phyloP scores from a whole-genome alignment of 1,140 invertebrate genomes.

The Drosophila lacertosa region DNA sequence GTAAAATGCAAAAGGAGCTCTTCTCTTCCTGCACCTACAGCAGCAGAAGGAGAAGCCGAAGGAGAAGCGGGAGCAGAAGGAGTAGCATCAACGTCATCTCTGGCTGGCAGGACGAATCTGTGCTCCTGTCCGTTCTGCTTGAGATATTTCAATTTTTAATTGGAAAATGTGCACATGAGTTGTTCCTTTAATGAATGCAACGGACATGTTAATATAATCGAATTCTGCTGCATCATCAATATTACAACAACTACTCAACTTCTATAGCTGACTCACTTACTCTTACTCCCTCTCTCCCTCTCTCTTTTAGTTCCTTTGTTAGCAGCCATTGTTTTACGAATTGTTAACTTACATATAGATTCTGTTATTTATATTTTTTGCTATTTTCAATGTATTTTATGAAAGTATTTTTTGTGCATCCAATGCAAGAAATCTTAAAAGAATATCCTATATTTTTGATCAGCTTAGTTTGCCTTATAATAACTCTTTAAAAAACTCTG shows the following conservation, averaged over 20 bases:
- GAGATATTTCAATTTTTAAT: constrained; percentile 83
- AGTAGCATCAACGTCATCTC: background rate
- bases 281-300: background rate
- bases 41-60: too few relatives aligned
- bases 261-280: background rate
- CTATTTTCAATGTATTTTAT: too few relatives aligned
- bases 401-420: too few relatives aligned
- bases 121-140: constrained; percentile 40
- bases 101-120: constrained; percentile 25
- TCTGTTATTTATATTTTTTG: background rate
- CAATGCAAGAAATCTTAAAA: too few relatives aligned
- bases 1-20: background rate
- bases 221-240: constrained; percentile 52
- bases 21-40: background rate
- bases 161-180: constrained; percentile 82
- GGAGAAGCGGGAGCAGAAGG: too few relatives aligned
- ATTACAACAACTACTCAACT: constrained; percentile 31
- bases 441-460: too few relatives aligned
- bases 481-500: too few relatives aligned
- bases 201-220: constrained; percentile 62
- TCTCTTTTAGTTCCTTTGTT: background rate
- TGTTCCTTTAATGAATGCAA: constrained; percentile 74
- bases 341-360: constrained; percentile 1
- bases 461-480: too few relatives aligned
- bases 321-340: background rate